Base-by-base conservation (phyloP, 2,888 invertebrate genomes). In the Ommatoiulus sabulosus region DNA sequence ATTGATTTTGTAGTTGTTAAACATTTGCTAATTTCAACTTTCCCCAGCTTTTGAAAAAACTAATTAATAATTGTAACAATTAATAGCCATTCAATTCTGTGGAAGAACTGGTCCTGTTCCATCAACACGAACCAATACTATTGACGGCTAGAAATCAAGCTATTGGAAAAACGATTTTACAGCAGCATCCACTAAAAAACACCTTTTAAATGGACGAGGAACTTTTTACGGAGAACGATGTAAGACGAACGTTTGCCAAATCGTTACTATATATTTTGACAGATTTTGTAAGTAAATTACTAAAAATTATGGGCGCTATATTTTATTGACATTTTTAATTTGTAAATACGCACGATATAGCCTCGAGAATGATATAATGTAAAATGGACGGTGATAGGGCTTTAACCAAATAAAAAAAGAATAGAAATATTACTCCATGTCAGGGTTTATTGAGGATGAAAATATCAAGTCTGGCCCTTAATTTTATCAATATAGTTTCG, bases 51-150 rank as follows among this genome's bases (percentile, higher is more conserved):
- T n/a, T n/a, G n/a, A n/a, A n/a, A n/a, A n/a, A n/a, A n/a, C n/a
- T n/a, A n/a, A n/a, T n/a, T n/a, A n/a, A n/a, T n/a, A n/a, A n/a
- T 44, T 84, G 12, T 89, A 44, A 52, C 35, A 80, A 87, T 12
- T 90, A 90, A 6, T 85, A 91, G 91, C 89, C 91, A 3, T 91
- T 91, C 86, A 20, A 63, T 63, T 89, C 90, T 15, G 91, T 91
- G 12, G 90, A 88, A 10, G 91, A 91, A 46, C 88, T 91, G 88
- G 90, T 91, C 48, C 89, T 89, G 24, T 90, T 89, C 88, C 91
- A 91, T 87, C 90, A 90, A 63, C 89, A 84, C 43, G 91, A 91
- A 88, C 90, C 90, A 17, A 91, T 91, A 48, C 84, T 91, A 52
- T 85, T 91, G n/a, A 91, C 87, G 17, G 90, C 90, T 48, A 90